Percentiles rank a stretch among this genome's conserved stretches.
Conservation (phyloP, 2,888 invertebrate species). For the Limnephilus marmoratus region DNA sequence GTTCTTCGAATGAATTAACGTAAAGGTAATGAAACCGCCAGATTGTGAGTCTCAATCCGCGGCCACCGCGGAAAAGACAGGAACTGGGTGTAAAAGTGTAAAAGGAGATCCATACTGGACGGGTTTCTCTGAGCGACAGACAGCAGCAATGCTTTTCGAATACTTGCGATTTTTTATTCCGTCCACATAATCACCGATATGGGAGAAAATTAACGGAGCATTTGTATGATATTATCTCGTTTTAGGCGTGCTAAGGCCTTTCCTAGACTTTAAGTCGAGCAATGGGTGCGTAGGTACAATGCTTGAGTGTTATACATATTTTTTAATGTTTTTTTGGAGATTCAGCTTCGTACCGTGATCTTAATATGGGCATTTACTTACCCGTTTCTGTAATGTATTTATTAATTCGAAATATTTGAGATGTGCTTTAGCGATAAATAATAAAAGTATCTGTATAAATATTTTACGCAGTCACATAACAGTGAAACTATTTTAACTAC, state of each 20-base stretch:
- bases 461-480: not conserved
- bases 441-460: not conserved
- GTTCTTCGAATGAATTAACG: not conserved
- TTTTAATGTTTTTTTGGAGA: not conserved
- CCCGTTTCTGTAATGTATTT: not conserved
- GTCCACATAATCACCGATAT: not conserved
- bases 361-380: not conserved
- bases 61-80: not conserved
- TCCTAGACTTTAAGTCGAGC: not conserved
- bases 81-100: conserved; percentile 23
- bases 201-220: conserved; percentile 28
- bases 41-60: not conserved
- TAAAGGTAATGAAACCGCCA: not conserved
- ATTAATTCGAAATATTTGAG: not conserved
- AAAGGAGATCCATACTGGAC: conserved; percentile 55
- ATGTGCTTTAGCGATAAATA: not conserved
- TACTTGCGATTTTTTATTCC: conserved; percentile 48
- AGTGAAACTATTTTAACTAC: not conserved
- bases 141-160: conserved; percentile 54
- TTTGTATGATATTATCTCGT: conserved; percentile 35
- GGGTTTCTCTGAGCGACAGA: conserved; percentile 59
- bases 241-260: conserved; percentile 26
- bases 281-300: conserved; percentile 31
- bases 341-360: not conserved
- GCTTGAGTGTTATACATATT: conserved; percentile 7